Evolutionary conservation across 2,888 invertebrate genomes (phyloP).

Genomic region (Diachrysia chrysitis): DNA sequence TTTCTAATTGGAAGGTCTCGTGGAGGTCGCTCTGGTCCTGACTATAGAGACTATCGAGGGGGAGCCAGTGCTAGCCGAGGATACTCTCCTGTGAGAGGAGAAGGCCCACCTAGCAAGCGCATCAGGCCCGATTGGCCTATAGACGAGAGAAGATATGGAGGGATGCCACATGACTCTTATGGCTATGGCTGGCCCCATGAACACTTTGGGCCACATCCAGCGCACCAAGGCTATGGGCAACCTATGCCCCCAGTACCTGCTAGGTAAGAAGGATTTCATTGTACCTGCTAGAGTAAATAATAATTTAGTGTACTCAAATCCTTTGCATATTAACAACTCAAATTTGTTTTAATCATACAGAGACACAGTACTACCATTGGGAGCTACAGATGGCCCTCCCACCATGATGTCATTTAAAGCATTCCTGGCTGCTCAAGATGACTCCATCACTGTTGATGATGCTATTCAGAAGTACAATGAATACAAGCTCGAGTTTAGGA

Average conservation of each 20-base stretch:
- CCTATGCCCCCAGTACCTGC: constrained; percentile 87
- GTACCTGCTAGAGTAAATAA: not conserved
- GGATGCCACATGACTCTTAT: constrained; percentile 86
- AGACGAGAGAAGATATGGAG: constrained; percentile 86
- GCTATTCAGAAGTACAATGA: constrained; percentile 99
- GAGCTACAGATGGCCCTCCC: constrained; percentile 93
- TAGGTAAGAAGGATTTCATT: constrained; percentile 68
- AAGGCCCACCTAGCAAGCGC: constrained; percentile 93
- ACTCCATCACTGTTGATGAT: constrained; percentile 98
- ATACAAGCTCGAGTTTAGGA: constrained; percentile 98
- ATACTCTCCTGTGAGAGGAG: constrained; percentile 93
- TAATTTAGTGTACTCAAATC: not conserved
- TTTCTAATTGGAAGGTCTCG: constrained; percentile 73
- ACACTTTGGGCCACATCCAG: constrained; percentile 89
- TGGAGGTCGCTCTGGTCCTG: constrained; percentile 93
- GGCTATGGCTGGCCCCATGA: constrained; percentile 89
- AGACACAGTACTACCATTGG: constrained; percentile 86
- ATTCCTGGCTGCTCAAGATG: constrained; percentile 98
- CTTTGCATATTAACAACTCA: constrained; percentile 1
- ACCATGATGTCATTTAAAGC: constrained; percentile 99
- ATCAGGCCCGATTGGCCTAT: constrained; percentile 93
- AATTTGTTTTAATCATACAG: constrained; percentile 67
- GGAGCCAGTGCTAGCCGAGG: constrained; percentile 92
- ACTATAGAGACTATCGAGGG: constrained; percentile 93
- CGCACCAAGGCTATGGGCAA: constrained; percentile 90